These are phyloP conservation scores for Sphyrna mokarran DNA, from an alignment of 2,113 vertebrate genomes.

Conservation along the genomic window DNA sequence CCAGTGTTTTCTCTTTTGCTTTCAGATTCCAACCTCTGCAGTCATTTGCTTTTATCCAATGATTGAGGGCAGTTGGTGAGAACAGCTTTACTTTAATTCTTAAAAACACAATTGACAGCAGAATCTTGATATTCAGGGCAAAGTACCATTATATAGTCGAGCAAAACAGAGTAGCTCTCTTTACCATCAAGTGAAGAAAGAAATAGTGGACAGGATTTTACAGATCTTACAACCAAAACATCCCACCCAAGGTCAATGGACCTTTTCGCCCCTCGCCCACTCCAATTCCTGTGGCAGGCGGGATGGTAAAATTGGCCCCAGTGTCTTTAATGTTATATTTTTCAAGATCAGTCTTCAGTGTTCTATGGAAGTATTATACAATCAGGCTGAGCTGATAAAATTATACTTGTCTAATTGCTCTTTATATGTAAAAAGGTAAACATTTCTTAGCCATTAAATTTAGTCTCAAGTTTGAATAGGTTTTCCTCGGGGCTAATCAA, in stretches of 20 bases:
- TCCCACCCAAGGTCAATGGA: too few relatives aligned
- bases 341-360: neutral
- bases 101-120: neutral
- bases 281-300: too few relatives aligned
- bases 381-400: neutral
- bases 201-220: neutral
- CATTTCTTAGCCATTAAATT: neutral
- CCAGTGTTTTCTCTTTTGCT: too few relatives aligned
- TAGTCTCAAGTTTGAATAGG: neutral
- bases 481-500: constrained; percentile 1
- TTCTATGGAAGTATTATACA: neutral
- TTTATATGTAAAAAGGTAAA: neutral
- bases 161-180: neutral
- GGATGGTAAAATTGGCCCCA: too few relatives aligned
- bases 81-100: neutral
- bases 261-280: too few relatives aligned
- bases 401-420: neutral
- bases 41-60: neutral
- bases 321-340: neutral
- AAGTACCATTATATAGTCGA: neutral
- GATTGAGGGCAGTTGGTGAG: neutral
- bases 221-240: too few relatives aligned
- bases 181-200: neutral
- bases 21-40: too few relatives aligned
- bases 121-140: neutral